Conservation (phyloP, 2,888 invertebrate species). For the Cotesia congregata region DNA sequence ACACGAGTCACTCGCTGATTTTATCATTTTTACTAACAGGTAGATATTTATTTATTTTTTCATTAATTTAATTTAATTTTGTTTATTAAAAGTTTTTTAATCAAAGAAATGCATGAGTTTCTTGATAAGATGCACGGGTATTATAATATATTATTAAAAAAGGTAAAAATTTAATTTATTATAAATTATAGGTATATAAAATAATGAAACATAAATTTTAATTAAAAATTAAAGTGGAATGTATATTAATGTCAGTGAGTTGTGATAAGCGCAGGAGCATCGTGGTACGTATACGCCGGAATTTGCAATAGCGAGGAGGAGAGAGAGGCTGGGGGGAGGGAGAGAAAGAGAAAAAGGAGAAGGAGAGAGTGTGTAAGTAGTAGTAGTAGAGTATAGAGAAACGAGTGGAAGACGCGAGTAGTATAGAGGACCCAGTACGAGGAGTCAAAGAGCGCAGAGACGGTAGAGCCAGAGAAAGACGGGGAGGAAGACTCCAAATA, state of each 20-base stretch:
- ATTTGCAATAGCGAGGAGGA: conserved; percentile 52
- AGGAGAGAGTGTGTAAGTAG: conserved; percentile 38
- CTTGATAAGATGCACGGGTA: too few species aligned
- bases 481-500: not conserved
- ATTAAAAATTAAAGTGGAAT: not conserved
- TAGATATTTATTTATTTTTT: not conserved
- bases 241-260: conserved; percentile 39
- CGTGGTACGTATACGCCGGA: conserved; percentile 50
- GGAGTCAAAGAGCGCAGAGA: conserved; percentile 12
- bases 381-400: conserved; percentile 44
- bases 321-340: conserved; percentile 38
- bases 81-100: not conserved
- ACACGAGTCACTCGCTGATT: not conserved
- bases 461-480: conserved; percentile 8
- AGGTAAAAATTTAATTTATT: too few species aligned
- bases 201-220: not conserved
- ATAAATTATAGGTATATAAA: not conserved
- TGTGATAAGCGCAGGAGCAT: conserved; percentile 47
- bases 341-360: conserved; percentile 36
- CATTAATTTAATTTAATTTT: not conserved
- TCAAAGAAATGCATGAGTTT: too few species aligned
- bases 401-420: conserved; percentile 46
- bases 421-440: conserved; percentile 28
- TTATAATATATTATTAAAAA: too few species aligned
- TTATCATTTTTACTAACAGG: not conserved